Evolutionary conservation across 2,113 vertebrate species (phyloP).

Genomic region (Melospiza melodia): DNA sequence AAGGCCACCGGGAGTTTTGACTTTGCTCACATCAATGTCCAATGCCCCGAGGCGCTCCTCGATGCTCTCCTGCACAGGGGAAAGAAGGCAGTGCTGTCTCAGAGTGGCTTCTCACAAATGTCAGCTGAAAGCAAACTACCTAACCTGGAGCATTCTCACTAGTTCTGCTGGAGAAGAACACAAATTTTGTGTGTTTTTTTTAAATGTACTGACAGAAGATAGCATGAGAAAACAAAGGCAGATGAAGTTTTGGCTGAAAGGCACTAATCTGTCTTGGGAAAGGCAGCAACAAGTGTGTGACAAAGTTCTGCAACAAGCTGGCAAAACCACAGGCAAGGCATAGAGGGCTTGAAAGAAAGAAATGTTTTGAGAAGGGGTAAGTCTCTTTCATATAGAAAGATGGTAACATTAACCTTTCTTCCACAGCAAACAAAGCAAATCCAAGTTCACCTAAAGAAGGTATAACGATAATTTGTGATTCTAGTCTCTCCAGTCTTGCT

Average conservation of each 20-base stretch:
- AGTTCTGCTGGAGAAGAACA: neutral
- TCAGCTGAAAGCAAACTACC: neutral
- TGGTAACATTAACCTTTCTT: neutral
- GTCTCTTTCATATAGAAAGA: neutral
- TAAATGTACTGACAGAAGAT: neutral
- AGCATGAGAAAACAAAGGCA: neutral
- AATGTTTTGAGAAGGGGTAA: neutral
- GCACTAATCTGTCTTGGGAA: neutral
- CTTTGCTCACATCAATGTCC: slow-evolving; percentile 79
- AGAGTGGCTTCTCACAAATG: neutral
- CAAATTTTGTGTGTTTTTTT: neutral
- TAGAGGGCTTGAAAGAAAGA: neutral
- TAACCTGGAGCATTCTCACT: neutral
- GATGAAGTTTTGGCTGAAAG: neutral
- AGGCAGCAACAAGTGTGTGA: neutral
- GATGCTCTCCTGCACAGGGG: slow-evolving; percentile 82
- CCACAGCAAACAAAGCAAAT: neutral
- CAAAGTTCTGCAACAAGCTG: neutral
- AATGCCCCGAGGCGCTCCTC: slow-evolving; percentile 90
- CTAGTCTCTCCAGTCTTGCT: neutral
- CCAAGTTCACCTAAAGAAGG: neutral
- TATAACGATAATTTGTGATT: rapidly evolving
- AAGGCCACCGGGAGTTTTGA: slow-evolving; percentile 73
- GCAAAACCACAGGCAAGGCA: neutral
- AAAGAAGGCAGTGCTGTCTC: neutral